Evolutionary conservation across 2,797 vertebrate species (phyloP).

Genomic region (Hippoglossus hippoglossus): DNA sequence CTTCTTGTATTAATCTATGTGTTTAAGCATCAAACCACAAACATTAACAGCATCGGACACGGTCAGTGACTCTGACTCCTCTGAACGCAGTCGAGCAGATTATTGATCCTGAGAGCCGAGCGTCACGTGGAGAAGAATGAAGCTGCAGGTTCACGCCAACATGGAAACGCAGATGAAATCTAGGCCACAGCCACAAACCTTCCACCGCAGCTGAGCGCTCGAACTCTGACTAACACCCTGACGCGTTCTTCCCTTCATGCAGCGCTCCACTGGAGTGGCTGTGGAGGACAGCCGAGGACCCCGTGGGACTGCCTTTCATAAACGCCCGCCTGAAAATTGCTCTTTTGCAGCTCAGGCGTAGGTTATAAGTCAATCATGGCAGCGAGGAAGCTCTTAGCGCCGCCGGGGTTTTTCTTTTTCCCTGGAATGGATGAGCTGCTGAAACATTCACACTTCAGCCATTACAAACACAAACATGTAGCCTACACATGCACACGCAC

Average conservation of each 20-base stretch:
- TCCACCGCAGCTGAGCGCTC: background rate
- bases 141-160: conserved; percentile 9
- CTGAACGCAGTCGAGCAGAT: too few relatives aligned
- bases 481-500: too few relatives aligned
- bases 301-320: conserved; percentile 59
- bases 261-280: conserved; percentile 53
- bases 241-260: conserved; percentile 20
- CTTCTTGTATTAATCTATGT: too few relatives aligned
- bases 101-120: too few relatives aligned
- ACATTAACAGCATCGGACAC: too few relatives aligned
- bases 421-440: background rate
- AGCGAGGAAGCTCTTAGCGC: conserved; percentile 23
- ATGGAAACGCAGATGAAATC: background rate
- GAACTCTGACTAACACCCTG: conserved; percentile 23
- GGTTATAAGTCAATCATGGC: conserved; percentile 54
- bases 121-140: background rate
- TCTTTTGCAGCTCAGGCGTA: conserved; percentile 51
- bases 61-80: too few relatives aligned
- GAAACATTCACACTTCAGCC: background rate
- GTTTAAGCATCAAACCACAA: too few relatives aligned
- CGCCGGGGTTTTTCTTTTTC: conserved; percentile 23
- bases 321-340: conserved; percentile 53
- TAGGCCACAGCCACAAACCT: background rate
- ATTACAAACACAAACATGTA: conserved; percentile 17
- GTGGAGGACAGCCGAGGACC: conserved; percentile 59